Evolutionary conservation across 1,140 invertebrate genomes (phyloP).

Genomic region (Lethrus apterus): DNA sequence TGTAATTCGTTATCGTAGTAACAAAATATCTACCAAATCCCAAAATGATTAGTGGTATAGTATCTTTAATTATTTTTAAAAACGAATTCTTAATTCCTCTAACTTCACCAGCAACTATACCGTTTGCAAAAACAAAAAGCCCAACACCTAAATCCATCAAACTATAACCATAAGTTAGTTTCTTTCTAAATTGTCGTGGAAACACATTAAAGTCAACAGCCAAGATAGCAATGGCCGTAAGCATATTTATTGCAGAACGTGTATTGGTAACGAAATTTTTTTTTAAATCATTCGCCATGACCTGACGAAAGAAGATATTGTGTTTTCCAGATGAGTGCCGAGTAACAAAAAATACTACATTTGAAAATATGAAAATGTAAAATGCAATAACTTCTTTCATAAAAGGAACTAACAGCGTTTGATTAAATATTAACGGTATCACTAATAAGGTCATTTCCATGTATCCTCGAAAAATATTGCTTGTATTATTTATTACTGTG

Average conservation of each 20-base stretch:
- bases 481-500: slow-evolving; percentile 21
- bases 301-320: slow-evolving; percentile 27
- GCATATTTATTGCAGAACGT: slow-evolving; percentile 61
- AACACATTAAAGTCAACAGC: slow-evolving; percentile 89
- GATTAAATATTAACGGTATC: slow-evolving; percentile 10
- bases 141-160: slow-evolving; percentile 95
- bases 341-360: not conserved
- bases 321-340: not conserved
- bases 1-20: slow-evolving; percentile 67
- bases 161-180: slow-evolving; percentile 77
- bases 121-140: slow-evolving; percentile 80
- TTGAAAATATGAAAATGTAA: not conserved
- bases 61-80: slow-evolving; percentile 37
- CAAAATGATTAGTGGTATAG: slow-evolving; percentile 54
- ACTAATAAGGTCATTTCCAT: not conserved
- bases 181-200: slow-evolving; percentile 79
- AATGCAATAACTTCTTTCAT: not conserved
- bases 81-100: slow-evolving; percentile 38
- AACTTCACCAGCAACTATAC: slow-evolving; percentile 58
- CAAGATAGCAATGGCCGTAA: slow-evolving; percentile 77
- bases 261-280: slow-evolving; percentile 57
- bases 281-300: slow-evolving; percentile 36
- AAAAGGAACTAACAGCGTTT: not conserved
- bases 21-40: slow-evolving; percentile 62
- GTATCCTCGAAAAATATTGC: slow-evolving; percentile 19